phyloP scores from a whole-genome alignment of 2,797 vertebrate species.

The Galaxias olidus region DNA sequence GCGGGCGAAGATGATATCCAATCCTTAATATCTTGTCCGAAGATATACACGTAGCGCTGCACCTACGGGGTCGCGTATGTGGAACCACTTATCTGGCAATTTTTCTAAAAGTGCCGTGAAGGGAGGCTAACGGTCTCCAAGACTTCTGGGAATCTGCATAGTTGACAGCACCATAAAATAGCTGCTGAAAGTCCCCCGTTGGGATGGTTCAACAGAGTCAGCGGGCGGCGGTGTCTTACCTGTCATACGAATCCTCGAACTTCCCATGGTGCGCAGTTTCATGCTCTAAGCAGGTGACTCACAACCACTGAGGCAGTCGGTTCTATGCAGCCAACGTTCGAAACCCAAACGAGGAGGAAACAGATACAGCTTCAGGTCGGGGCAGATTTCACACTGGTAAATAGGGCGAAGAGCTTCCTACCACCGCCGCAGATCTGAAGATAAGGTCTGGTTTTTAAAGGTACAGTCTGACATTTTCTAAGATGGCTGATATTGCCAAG shows the following conservation, averaged over 20 bases:
- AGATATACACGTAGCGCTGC: constrained; percentile 14
- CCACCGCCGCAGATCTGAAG: constrained; percentile 49
- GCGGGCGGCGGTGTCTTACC: too few relatives aligned
- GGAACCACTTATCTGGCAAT: background rate
- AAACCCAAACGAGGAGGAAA: constrained; percentile 69
- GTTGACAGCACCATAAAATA: too few relatives aligned
- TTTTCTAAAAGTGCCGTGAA: too few relatives aligned
- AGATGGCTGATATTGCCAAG: constrained; percentile 1
- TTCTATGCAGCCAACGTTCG: constrained; percentile 38
- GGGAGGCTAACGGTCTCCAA: background rate
- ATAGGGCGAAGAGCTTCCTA: constrained; percentile 43
- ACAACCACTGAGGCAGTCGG: constrained; percentile 36
- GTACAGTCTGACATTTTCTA: constrained; percentile 23
- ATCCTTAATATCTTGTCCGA: constrained; percentile 26
- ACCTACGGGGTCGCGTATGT: constrained; percentile 4
- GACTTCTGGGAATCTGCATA: constrained; percentile 14
- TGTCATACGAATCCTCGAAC: background rate
- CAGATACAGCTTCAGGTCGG: constrained; percentile 38
- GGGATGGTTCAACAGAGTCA: too few relatives aligned
- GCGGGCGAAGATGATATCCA: constrained; percentile 24
- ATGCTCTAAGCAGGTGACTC: constrained; percentile 42
- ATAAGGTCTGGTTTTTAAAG: constrained; percentile 57
- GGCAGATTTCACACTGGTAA: constrained; percentile 44
- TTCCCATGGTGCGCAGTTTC: background rate
- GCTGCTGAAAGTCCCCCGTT: too few relatives aligned